Evolutionary conservation across 2,113 vertebrate genomes (phyloP), one percentile per base, ranked within the genome.

Genomic region (Lates calcarifer): DNA sequence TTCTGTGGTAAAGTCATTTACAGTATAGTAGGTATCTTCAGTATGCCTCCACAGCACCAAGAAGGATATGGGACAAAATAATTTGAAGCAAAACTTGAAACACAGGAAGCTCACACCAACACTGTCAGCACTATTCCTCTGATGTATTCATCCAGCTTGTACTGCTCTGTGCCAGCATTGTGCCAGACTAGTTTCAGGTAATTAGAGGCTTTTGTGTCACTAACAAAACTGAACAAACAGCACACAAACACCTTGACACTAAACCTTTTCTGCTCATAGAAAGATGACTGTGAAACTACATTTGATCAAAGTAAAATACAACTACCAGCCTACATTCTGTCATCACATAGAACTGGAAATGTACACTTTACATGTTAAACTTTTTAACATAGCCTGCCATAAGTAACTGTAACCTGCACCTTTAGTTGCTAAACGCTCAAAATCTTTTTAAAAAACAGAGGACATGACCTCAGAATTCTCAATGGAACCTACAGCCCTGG

Each of bases 401-500:
- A n/a, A 49, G 28, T 10, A 45, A 45, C 15, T 33, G 26, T 76
- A 56, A 66, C 35, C 22, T 14, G 9, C 47, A 55, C 33, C 3
- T 55, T 1, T 6, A 43, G 41, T 28, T 68, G 31, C 43, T 41
- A 45, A 56, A 37, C 45, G 22, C 24, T 72, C 29, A 22, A 57
- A 55, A 41, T 79, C 20, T 6, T 0, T 24, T 37, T 22, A 28
- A 35, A 64, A 63, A 29, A 35, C 56, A 20, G 35, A 64, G 67
- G 68, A 71, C 49, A 26, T 56, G 39, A 79, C 68, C 61, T 65
- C 51, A 37, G 51, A 14, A 37, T 71, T 45, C 39, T 79, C 55
- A 71, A 24, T 62, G 22, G 47, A 56, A 26, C 67, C 47, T 62
- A 20, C 26, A 71, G 60, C 49, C 53, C 69, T 73, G 78, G 69